Conservation (phyloP, 2,888 invertebrate species). For the Xestobium rufovillosum region DNA sequence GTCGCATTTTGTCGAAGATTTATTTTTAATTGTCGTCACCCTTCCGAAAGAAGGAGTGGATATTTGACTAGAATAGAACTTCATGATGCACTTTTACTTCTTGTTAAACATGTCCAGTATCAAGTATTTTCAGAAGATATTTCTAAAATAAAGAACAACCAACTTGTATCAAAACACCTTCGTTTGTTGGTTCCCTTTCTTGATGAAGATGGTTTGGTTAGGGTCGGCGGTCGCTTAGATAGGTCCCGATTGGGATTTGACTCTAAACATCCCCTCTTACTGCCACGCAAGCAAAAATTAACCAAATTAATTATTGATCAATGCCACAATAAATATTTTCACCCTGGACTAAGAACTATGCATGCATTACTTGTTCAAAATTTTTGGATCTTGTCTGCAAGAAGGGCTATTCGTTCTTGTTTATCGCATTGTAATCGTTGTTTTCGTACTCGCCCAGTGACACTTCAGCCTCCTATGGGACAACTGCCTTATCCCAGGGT, state of each 20-base stretch:
- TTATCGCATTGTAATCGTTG: constrained; percentile 8
- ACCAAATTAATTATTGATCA: constrained; percentile 19
- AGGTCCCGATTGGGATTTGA: constrained; percentile 14
- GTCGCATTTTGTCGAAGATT: constrained; percentile 7
- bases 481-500: constrained; percentile 13
- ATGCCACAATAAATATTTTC: constrained; percentile 16
- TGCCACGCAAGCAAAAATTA: constrained; percentile 14
- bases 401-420: background rate
- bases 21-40: background rate
- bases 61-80: constrained; percentile 7
- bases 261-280: constrained; percentile 12
- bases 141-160: background rate
- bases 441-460: constrained; percentile 4
- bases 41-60: no score
- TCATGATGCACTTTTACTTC: constrained; percentile 9
- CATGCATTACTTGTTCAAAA: constrained; percentile 17
- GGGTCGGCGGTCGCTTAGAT: constrained; percentile 18
- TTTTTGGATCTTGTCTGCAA: constrained; percentile 20
- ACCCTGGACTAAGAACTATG: constrained; percentile 18
- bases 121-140: constrained; percentile 9
- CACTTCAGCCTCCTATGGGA: constrained; percentile 11
- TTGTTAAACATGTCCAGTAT: constrained; percentile 14
- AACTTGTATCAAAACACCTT: constrained; percentile 11
- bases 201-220: constrained; percentile 13
- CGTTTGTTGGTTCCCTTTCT: constrained; percentile 16